A percentile compares a stretch with the other conserved stretches of the same genome.
These are phyloP conservation scores for Ficedula albicollis DNA, from an alignment of 2,797 vertebrate genomes.

Conservation along the genomic window DNA sequence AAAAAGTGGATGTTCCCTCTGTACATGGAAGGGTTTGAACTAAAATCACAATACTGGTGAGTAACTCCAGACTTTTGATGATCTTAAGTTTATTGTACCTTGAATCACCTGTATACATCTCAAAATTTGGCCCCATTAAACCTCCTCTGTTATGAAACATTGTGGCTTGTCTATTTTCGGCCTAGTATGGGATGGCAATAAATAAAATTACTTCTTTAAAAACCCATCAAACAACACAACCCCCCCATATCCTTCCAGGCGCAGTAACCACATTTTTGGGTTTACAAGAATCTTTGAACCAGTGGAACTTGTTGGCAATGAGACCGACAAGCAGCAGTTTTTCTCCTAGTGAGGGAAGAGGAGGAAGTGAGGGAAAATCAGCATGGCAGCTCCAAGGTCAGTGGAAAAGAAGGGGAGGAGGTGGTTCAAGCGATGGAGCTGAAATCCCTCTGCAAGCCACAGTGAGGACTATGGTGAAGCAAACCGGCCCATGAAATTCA, in stretches of 20 bases:
- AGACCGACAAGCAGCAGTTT: neutral
- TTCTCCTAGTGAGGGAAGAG: too few species aligned
- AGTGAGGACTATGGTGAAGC: neutral
- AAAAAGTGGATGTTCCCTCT: neutral
- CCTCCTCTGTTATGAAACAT: neutral
- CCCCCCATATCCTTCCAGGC: neutral
- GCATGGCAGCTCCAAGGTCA: too few species aligned
- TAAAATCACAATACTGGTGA: neutral
- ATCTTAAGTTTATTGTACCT: neutral
- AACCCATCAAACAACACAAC: neutral
- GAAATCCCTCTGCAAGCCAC: too few species aligned
- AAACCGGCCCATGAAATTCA: neutral
- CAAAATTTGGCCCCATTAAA: neutral
- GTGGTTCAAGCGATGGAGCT: fast-evolving
- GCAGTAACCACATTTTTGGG: neutral
- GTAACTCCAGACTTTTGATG: neutral
- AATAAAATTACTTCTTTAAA: neutral
- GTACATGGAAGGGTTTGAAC: neutral
- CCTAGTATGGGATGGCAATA: neutral
- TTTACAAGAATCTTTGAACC: neutral
- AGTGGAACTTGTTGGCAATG: neutral
- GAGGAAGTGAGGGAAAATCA: too few species aligned
- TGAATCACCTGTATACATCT: neutral
- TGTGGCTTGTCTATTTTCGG: neutral
- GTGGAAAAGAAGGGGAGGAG: neutral